A percentile compares a stretch with the other conserved stretches of the same genome.
phyloP scores from a whole-genome alignment of 2,113 vertebrate species.

The Zosterops japonicus region DNA sequence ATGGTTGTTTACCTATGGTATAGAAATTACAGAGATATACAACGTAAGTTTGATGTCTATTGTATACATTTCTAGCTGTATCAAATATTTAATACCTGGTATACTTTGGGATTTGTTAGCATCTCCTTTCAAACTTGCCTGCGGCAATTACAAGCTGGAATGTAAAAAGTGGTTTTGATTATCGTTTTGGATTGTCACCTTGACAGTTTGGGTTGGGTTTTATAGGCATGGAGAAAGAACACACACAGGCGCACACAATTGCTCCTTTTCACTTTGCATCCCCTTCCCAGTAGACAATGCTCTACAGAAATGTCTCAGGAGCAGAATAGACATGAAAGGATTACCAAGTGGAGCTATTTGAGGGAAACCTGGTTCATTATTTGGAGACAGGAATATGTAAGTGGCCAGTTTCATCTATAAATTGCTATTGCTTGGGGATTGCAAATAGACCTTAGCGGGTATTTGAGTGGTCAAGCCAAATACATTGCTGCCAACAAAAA shows the following conservation, averaged over 20 bases:
- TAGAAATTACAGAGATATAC: slow-evolving; percentile 63
- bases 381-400: slow-evolving; percentile 38
- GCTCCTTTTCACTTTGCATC: slow-evolving; percentile 62
- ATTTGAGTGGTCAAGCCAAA: background rate
- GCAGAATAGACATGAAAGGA: slow-evolving; percentile 72
- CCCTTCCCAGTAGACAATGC: slow-evolving; percentile 66
- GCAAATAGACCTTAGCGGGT: background rate
- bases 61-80: slow-evolving; percentile 75
- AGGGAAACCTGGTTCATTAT: slow-evolving; percentile 33
- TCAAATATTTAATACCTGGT: slow-evolving; percentile 82
- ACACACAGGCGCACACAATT: slow-evolving; percentile 52
- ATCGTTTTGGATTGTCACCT: slow-evolving; percentile 84
- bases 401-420: slow-evolving; percentile 22
- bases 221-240: slow-evolving; percentile 71
- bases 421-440: background rate
- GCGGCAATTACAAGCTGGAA: slow-evolving; percentile 79
- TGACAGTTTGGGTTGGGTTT: slow-evolving; percentile 80
- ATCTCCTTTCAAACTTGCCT: slow-evolving; percentile 83
- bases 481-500: background rate
- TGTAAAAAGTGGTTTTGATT: slow-evolving; percentile 84
- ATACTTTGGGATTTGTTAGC: slow-evolving; percentile 84
- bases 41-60: slow-evolving; percentile 67
- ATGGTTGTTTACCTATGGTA: slow-evolving; percentile 48
- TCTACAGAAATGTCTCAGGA: slow-evolving; percentile 69
- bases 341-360: slow-evolving; percentile 58